phyloP scores from a whole-genome alignment of 2,113 vertebrate genomes.

The Anarrhichthys ocellatus region DNA sequence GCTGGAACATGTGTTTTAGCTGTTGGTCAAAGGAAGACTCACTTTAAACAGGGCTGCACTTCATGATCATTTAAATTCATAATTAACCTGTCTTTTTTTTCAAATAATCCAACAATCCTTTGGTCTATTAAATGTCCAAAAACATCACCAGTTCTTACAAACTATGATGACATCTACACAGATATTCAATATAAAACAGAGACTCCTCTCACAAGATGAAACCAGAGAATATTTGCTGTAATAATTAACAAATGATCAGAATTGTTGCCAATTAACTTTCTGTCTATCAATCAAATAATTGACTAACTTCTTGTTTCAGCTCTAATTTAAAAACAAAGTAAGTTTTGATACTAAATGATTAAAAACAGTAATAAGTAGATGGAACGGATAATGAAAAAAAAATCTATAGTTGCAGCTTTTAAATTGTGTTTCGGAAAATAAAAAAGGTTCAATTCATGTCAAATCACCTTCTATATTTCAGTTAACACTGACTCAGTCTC shows the following conservation, averaged over 20 bases:
- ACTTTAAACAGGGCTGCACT: neutral
- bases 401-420: neutral
- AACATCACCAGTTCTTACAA: neutral
- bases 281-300: neutral
- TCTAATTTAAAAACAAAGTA: neutral
- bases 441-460: neutral
- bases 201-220: neutral
- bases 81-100: neutral
- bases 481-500: neutral
- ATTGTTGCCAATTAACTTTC: neutral
- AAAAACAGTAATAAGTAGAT: neutral
- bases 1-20: neutral
- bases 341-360: neutral
- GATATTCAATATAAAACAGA: neutral
- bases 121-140: neutral
- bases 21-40: neutral
- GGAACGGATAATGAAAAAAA: neutral
- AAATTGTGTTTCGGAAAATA: neutral
- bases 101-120: neutral
- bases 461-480: neutral
- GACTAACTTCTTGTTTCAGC: neutral
- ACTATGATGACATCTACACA: too few species aligned
- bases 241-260: neutral
- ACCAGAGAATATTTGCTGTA: neutral
- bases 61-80: neutral